Evolutionary conservation across 2,888 invertebrate species (phyloP).

Genomic region (Eilema griseolum): DNA sequence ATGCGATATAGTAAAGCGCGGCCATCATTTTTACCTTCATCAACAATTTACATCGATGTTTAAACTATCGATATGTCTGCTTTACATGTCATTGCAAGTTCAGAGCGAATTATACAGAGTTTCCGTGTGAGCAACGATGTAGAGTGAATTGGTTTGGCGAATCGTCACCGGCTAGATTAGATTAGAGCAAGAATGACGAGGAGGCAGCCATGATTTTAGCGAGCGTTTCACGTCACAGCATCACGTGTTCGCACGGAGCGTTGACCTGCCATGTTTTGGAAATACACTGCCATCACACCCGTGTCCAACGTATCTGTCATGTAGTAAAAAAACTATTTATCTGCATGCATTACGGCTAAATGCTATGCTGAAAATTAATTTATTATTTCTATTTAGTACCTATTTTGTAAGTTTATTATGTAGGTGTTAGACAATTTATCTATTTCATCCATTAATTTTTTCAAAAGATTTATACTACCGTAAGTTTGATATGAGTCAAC

Average conservation of each 20-base stretch:
- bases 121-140: conserved; percentile 56
- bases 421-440: conserved; percentile 62
- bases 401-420: conserved; percentile 57
- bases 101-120: conserved; percentile 23
- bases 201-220: conserved; percentile 61
- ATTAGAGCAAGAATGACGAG: conserved; percentile 66
- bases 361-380: conserved; percentile 55
- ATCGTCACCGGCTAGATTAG: conserved; percentile 63
- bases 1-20: conserved; percentile 59
- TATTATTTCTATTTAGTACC: conserved; percentile 61
- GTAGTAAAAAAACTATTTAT: conserved; percentile 66
- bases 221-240: conserved; percentile 69
- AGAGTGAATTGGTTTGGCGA: conserved; percentile 48
- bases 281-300: conserved; percentile 65
- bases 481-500: conserved; percentile 33
- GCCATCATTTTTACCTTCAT: conserved; percentile 46
- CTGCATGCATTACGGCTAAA: conserved; percentile 53
- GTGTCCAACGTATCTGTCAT: conserved; percentile 62
- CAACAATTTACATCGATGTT: neutral
- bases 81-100: conserved; percentile 51
- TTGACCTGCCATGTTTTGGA: conserved; percentile 84
- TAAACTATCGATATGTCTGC: conserved; percentile 28
- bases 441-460: conserved; percentile 55
- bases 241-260: conserved; percentile 79
- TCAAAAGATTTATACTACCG: conserved; percentile 27